Conservation (phyloP, 2,113 vertebrate genomes). For the Sceloporus tristichus region DNA sequence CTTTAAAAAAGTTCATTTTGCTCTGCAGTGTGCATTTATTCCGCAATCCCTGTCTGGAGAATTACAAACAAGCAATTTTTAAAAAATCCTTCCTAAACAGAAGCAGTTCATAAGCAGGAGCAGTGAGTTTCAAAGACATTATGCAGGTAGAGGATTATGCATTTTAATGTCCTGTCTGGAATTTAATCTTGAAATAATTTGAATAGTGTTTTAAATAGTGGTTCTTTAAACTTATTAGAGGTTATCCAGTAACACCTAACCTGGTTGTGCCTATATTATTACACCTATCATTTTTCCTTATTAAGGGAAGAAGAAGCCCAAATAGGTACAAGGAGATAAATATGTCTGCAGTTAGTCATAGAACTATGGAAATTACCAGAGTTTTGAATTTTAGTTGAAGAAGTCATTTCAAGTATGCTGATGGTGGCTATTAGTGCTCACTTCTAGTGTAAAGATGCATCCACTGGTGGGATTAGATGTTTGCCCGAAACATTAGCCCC, state of each 20-base stretch:
- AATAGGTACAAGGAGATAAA: not conserved
- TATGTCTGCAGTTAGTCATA: conserved; percentile 41
- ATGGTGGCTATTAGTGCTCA: not conserved
- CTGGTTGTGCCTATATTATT: conserved; percentile 5
- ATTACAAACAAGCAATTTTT: conserved; percentile 55
- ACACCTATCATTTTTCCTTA: conserved; percentile 50
- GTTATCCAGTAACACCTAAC: conserved; percentile 31
- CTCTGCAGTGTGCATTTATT: conserved; percentile 47
- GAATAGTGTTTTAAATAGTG: conserved; percentile 56
- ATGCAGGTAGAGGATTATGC: conserved; percentile 51
- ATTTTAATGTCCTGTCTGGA: conserved; percentile 68
- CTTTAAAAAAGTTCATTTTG: conserved; percentile 50
- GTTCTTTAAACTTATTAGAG: conserved; percentile 34
- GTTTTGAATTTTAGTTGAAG: not conserved
- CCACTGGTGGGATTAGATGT: not conserved
- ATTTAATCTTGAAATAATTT: conserved; percentile 71
- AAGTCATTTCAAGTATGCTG: not conserved
- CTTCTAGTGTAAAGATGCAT: not conserved
- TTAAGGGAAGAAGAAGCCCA: conserved; percentile 36
- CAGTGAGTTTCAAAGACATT: conserved; percentile 57
- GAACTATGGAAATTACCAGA: not conserved
- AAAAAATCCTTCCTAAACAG: conserved; percentile 56
- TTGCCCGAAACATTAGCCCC: not conserved
- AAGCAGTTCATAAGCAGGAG: conserved; percentile 56
- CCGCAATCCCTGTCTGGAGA: conserved; percentile 44